These are phyloP conservation scores for Antennarius maculatus DNA, from an alignment of 2,797 vertebrate genomes.

Conservation along the genomic window DNA sequence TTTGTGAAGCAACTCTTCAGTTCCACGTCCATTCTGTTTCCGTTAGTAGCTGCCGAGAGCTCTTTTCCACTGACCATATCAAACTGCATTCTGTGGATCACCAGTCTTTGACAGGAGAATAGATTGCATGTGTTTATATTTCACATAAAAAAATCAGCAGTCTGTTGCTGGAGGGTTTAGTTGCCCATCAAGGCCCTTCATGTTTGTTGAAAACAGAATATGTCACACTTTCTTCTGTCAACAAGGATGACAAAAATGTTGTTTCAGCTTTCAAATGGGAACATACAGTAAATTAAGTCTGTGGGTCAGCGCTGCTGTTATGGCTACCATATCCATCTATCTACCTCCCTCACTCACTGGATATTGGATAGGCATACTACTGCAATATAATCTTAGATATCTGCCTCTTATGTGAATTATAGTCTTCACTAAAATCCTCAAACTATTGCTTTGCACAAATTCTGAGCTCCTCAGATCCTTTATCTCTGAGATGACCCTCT, in stretches of 20 bases:
- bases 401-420: slow-evolving; percentile 40
- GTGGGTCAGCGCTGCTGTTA: slow-evolving; percentile 39
- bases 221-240: slow-evolving; percentile 69
- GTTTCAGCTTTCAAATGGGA: slow-evolving; percentile 63
- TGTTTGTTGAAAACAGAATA: slow-evolving; percentile 49
- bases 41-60: slow-evolving; percentile 63
- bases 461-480: slow-evolving; percentile 26
- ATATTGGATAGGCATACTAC: slow-evolving; percentile 27
- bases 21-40: slow-evolving; percentile 45
- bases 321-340: slow-evolving; percentile 30
- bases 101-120: slow-evolving; percentile 74
- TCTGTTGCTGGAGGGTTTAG: slow-evolving; percentile 56
- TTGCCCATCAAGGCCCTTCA: slow-evolving; percentile 67
- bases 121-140: slow-evolving; percentile 78
- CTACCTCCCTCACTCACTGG: slow-evolving; percentile 14
- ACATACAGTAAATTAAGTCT: slow-evolving; percentile 59
- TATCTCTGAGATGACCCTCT: slow-evolving; percentile 52
- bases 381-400: slow-evolving; percentile 24
- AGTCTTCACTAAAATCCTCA: slow-evolving; percentile 20
- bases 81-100: slow-evolving; percentile 63
- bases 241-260: slow-evolving; percentile 62
- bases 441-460: slow-evolving; percentile 23
- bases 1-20: slow-evolving; percentile 36
- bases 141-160: slow-evolving; percentile 61
- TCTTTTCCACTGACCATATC: slow-evolving; percentile 70